Conservation (phyloP, 2,888 invertebrate species). For the Sycophila texana region DNA sequence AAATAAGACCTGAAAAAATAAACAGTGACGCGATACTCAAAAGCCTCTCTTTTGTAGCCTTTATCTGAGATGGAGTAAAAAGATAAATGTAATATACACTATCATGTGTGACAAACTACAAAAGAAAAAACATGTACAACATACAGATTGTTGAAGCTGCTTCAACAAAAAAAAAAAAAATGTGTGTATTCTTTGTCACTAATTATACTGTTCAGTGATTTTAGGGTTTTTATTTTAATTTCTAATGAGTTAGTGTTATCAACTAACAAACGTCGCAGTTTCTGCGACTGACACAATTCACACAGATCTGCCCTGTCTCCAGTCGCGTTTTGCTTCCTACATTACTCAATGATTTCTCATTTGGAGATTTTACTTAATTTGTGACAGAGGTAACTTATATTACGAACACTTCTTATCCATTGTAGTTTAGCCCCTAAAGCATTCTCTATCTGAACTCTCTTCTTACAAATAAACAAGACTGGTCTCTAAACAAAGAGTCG, state of each 20-base stretch:
- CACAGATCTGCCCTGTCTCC: slow-evolving; percentile 71
- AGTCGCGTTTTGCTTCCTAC: slow-evolving; percentile 41
- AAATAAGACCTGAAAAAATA: slow-evolving; percentile 16
- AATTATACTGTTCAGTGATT: slow-evolving; percentile 74
- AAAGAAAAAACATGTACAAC: background rate
- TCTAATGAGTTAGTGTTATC: slow-evolving; percentile 72
- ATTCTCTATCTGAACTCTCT: slow-evolving; percentile 2
- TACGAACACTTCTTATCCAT: too few relatives aligned
- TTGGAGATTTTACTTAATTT: too few relatives aligned
- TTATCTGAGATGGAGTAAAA: slow-evolving; percentile 6
- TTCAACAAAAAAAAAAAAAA: slow-evolving; percentile 42
- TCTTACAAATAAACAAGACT: slow-evolving; percentile 5
- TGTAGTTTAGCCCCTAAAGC: too few relatives aligned
- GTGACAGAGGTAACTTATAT: too few relatives aligned
- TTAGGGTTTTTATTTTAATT: slow-evolving; percentile 66
- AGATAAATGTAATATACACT: slow-evolving; percentile 1
- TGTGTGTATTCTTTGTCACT: slow-evolving; percentile 66
- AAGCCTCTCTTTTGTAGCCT: slow-evolving; percentile 11
- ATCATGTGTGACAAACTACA: too few relatives aligned
- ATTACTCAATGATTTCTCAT: slow-evolving; percentile 1
- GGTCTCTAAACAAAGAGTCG: slow-evolving; percentile 28
- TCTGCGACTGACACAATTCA: slow-evolving; percentile 73
- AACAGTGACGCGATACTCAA: background rate
- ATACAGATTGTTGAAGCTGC: slow-evolving; percentile 41
- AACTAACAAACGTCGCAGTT: slow-evolving; percentile 73